Conservation (phyloP, 2,888 invertebrate species). For the Isotomurus palustris region DNA sequence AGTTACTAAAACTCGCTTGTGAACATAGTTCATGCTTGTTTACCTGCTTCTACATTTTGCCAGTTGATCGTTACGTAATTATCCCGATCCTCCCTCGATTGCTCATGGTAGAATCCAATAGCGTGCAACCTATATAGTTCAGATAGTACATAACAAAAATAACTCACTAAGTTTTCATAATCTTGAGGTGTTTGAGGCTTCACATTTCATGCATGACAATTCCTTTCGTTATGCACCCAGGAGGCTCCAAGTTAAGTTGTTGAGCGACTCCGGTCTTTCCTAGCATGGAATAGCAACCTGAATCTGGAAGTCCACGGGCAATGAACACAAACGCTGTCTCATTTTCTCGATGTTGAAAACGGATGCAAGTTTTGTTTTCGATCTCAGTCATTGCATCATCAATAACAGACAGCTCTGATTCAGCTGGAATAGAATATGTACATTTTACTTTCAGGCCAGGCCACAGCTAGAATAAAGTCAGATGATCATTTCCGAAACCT, state of each 20-base stretch:
- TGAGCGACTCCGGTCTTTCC: slow-evolving; percentile 3
- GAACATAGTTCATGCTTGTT: no score
- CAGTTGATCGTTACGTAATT: slow-evolving; percentile 15
- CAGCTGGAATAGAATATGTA: slow-evolving; percentile 14
- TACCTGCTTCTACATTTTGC: slow-evolving; percentile 15
- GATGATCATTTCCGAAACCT: no score
- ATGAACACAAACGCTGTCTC: background rate
- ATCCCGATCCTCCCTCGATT: slow-evolving; percentile 20
- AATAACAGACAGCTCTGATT: slow-evolving; percentile 12
- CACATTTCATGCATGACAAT: slow-evolving; percentile 19
- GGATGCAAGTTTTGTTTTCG: slow-evolving; percentile 26
- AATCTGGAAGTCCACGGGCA: background rate
- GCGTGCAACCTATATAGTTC: slow-evolving; percentile 17
- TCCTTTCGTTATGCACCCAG: slow-evolving; percentile 17
- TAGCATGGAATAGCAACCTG: slow-evolving; percentile 4
- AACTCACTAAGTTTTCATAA: no score
- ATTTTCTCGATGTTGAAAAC: slow-evolving; percentile 16
- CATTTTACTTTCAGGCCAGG: no score
- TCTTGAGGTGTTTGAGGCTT: no score
- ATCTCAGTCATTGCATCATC: slow-evolving; percentile 27
- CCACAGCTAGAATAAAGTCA: no score
- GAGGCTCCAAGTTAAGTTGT: slow-evolving; percentile 18
- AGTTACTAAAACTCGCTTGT: no score
- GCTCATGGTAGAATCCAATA: slow-evolving; percentile 24
- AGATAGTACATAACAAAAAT: background rate